Evolutionary conservation across 2,888 invertebrate genomes (phyloP).

Genomic region (Elmis aenea): DNA sequence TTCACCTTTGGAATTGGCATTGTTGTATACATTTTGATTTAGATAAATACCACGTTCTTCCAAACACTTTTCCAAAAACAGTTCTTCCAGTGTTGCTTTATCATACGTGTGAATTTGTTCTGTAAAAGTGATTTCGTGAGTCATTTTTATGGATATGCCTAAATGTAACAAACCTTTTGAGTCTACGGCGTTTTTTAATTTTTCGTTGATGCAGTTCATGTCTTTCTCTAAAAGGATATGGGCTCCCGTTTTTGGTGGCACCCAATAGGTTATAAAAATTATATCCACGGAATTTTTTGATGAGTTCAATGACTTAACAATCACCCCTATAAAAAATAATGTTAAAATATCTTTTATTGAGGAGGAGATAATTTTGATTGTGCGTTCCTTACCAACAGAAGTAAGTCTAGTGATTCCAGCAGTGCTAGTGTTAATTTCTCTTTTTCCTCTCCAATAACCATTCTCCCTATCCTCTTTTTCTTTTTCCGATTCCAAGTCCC

Average conservation of each 20-base stretch:
- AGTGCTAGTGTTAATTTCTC: conserved; percentile 26
- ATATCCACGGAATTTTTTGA: conserved; percentile 54
- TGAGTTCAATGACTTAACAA: conserved; percentile 32
- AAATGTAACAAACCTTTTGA: conserved; percentile 32
- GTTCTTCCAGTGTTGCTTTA: conserved; percentile 36
- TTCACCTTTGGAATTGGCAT: conserved; percentile 24
- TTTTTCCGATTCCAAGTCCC: conserved; percentile 56
- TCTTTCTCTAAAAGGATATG: conserved; percentile 57
- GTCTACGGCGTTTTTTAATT: conserved; percentile 27
- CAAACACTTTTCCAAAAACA: conserved; percentile 45
- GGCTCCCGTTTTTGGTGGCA: conserved; percentile 57
- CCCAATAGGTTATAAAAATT: conserved; percentile 70
- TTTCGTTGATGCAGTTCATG: conserved; percentile 59
- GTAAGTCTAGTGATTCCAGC: conserved; percentile 36
- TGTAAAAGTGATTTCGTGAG: conserved; percentile 19
- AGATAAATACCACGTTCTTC: conserved; percentile 38
- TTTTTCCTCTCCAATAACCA: conserved; percentile 37
- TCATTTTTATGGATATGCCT: background rate
- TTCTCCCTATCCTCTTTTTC: conserved; percentile 48
- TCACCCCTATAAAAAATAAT: conserved; percentile 37
- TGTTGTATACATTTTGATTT: conserved; percentile 34
- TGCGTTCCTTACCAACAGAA: conserved; percentile 44
- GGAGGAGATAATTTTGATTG: no score
- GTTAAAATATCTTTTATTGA: no score
- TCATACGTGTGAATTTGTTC: conserved; percentile 32